Conservation (phyloP, 2,113 vertebrate species). For the Eretmochelys imbricata region DNA sequence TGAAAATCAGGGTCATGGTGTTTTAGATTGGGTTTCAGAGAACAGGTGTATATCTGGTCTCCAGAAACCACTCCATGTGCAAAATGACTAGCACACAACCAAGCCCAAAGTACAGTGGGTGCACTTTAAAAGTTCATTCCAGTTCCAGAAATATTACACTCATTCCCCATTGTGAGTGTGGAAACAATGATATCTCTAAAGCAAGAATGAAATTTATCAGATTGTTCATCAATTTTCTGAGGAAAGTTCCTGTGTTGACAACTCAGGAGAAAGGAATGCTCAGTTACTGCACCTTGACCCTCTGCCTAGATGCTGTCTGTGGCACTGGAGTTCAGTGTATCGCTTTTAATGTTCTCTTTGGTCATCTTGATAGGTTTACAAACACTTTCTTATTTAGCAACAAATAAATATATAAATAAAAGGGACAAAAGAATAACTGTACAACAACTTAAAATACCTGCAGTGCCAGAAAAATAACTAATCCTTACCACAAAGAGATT, state of each 20-base stretch:
- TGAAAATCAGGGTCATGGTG: neutral
- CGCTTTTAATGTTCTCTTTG: neutral
- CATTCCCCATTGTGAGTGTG: neutral
- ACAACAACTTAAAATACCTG: constrained; percentile 14
- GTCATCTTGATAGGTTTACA: constrained; percentile 8
- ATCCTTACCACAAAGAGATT: neutral
- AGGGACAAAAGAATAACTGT: neutral
- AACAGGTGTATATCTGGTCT: neutral
- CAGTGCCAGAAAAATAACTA: constrained; percentile 13
- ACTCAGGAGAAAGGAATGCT: neutral
- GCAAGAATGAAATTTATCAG: neutral
- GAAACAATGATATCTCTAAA: neutral
- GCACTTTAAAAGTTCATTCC: neutral
- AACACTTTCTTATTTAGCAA: constrained; percentile 19
- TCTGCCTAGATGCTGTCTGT: neutral
- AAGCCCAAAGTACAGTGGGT: neutral
- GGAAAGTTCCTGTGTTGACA: neutral
- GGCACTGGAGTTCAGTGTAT: neutral
- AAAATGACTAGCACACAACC: neutral
- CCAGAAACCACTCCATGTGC: neutral
- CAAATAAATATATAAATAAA: neutral
- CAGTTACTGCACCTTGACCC: neutral
- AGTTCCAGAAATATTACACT: neutral
- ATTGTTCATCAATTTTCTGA: neutral
- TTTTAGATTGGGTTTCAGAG: neutral